phyloP scores from a whole-genome alignment of 2,797 vertebrate species.

The Notamacropus eugenii region DNA sequence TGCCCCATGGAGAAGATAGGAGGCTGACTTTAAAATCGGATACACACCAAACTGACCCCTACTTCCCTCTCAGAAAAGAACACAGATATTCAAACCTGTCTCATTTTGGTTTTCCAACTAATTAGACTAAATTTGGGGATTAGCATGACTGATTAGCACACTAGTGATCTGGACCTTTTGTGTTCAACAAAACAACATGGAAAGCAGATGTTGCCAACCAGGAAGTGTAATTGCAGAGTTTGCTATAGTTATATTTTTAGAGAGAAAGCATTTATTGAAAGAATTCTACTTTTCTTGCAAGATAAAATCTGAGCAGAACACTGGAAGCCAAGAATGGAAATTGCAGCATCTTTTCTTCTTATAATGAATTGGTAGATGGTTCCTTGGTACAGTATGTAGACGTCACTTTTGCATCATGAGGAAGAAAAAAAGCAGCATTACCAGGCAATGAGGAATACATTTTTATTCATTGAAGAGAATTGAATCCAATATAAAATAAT shows the following conservation, averaged over 20 bases:
- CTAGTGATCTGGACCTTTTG: constrained; percentile 56
- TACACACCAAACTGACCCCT: not conserved
- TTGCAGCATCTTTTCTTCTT: constrained; percentile 18
- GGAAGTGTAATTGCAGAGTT: constrained; percentile 74
- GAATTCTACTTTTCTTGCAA: constrained; percentile 63
- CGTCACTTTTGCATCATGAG: not conserved
- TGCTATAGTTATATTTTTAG: constrained; percentile 79
- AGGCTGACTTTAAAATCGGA: constrained; percentile 27
- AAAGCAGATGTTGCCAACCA: constrained; percentile 72
- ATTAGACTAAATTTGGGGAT: constrained; percentile 62
- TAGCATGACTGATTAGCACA: constrained; percentile 49
- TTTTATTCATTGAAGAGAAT: constrained; percentile 26
- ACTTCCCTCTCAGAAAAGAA: not conserved
- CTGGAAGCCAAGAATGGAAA: constrained; percentile 14
- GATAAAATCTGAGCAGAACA: constrained; percentile 5
- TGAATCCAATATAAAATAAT: not conserved
- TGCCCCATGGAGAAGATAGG: constrained; percentile 23
- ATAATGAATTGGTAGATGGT: not conserved
- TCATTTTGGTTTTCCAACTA: constrained; percentile 69
- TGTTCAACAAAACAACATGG: constrained; percentile 67
- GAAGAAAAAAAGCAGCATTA: not conserved
- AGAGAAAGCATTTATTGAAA: constrained; percentile 61
- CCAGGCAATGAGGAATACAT: not conserved
- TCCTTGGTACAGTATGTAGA: constrained; percentile 10
- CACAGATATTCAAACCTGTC: constrained; percentile 39